A percentile compares a stretch with the other conserved stretches of the same genome.
Evolutionary conservation across 2,113 vertebrate species (phyloP).

Genomic region (Pelvicachromis taeniatus): DNA sequence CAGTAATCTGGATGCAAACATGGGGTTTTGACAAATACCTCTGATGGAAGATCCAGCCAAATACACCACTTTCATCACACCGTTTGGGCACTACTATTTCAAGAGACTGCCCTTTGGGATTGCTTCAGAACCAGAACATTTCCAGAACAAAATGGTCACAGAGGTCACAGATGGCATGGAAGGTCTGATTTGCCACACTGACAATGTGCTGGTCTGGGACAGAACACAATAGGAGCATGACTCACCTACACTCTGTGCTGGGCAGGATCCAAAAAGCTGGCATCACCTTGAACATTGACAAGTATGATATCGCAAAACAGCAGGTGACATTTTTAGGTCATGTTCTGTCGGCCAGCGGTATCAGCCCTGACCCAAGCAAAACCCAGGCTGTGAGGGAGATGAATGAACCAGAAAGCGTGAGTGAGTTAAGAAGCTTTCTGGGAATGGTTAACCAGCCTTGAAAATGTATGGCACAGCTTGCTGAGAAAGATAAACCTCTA

Average conservation of each 20-base stretch:
- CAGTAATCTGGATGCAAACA: background rate
- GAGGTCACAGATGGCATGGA: background rate
- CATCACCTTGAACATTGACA: background rate
- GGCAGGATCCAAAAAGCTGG: background rate
- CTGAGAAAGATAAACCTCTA: background rate
- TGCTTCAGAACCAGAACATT: background rate
- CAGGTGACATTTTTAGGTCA: background rate
- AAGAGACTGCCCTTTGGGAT: background rate
- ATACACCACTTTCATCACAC: background rate
- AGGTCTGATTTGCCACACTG: background rate
- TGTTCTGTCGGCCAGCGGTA: background rate
- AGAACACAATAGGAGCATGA: background rate
- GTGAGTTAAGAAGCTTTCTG: background rate
- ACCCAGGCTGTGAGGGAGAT: background rate
- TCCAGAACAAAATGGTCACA: accelerated
- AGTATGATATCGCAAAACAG: background rate
- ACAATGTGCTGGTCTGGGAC: background rate
- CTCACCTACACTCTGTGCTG: background rate
- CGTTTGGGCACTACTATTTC: background rate
- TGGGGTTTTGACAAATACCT: background rate
- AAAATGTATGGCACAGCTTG: background rate
- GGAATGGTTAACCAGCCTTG: background rate
- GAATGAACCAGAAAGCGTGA: background rate
- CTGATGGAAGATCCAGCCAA: background rate
- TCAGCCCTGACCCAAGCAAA: background rate